These are phyloP conservation scores for Drosophila neutralis DNA, from an alignment of 2,888 invertebrate species.

Conservation along the genomic window DNA sequence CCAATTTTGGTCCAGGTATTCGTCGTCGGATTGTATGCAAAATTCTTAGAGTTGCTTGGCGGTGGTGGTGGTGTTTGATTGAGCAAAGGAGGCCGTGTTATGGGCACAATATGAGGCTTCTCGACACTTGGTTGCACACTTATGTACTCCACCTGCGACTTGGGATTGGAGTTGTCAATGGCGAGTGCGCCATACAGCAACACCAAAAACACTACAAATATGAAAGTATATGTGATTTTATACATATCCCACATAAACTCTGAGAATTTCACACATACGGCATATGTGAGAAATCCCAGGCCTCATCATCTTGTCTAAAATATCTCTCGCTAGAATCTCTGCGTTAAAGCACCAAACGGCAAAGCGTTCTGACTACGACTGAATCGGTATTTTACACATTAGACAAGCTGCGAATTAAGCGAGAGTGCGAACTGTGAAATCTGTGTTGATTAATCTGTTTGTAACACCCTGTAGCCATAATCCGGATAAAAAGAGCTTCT, in stretches of 20 bases:
- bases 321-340: constrained; percentile 2
- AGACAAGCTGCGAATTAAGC: constrained; percentile 35
- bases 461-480: constrained; percentile 23
- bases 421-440: constrained; percentile 26
- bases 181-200: constrained; percentile 27
- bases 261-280: constrained; percentile 45
- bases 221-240: background rate
- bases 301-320: constrained; percentile 32
- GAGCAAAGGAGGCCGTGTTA: constrained; percentile 63
- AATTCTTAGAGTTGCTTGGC: constrained; percentile 73
- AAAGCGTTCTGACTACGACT: constrained; percentile 48
- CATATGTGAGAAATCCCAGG: constrained; percentile 20
- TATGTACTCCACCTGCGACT: constrained; percentile 82
- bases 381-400: constrained; percentile 23
- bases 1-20: constrained; percentile 76
- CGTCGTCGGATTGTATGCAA: constrained; percentile 72
- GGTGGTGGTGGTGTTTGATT: constrained; percentile 70
- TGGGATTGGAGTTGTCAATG: constrained; percentile 70
- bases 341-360: constrained; percentile 18
- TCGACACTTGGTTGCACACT: constrained; percentile 15
- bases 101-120: constrained; percentile 64
- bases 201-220: constrained; percentile 38
- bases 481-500: background rate
- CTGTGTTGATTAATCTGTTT: constrained; percentile 37
- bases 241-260: background rate